Evolutionary conservation across 2,888 invertebrate species (phyloP), one percentile per base, ranked within the genome.

Genomic region (Tetragnatha montana): DNA sequence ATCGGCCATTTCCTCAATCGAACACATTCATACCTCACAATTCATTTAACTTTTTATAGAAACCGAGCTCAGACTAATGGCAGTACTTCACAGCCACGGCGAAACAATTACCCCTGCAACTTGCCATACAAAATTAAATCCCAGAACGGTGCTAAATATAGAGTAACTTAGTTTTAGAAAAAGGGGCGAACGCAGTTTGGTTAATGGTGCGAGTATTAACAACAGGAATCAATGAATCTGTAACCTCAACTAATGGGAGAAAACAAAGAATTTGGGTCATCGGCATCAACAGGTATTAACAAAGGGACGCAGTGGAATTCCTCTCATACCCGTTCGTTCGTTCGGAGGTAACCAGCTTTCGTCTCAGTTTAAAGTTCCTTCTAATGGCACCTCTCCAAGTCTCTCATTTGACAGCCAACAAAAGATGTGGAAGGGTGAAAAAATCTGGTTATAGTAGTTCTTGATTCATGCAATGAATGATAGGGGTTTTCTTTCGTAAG

Each of bases 231-330:
- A 7, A 49, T 76, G 50, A 17, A 49, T 76, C 50, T 76, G 10
- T n/a, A 17, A 50, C 19, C 21, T n/a, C 14, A 76, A 47, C 47
- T 14, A 19, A 35, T 68, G 6, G 21, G 60, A 50, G 21, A 17
- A 70, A 17, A 69, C 76, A 70, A 85, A 68, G 84, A 85, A 85
- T 85, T 78, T 22, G 78, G 84, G 84, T 85, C 84, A 82, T 82
- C 21, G 73, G 74, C 22, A 47, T 50, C 60, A 51, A 81, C 69
- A 22, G 82, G 74, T 51, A 60, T 74, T 47, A 21, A 74, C 14
- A 17, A 82, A 70, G 21, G 22, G 22, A 21, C 51, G 81, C 73
- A 82, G 74, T 82, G 73, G 51, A 51, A 22, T 35, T 80, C 78
- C 69, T 80, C 80, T 69, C 22, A 35, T 60, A 8, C 2, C 7